Evolutionary conservation across 2,797 vertebrate genomes (phyloP).

Genomic region (Setipinna tenuifilis): DNA sequence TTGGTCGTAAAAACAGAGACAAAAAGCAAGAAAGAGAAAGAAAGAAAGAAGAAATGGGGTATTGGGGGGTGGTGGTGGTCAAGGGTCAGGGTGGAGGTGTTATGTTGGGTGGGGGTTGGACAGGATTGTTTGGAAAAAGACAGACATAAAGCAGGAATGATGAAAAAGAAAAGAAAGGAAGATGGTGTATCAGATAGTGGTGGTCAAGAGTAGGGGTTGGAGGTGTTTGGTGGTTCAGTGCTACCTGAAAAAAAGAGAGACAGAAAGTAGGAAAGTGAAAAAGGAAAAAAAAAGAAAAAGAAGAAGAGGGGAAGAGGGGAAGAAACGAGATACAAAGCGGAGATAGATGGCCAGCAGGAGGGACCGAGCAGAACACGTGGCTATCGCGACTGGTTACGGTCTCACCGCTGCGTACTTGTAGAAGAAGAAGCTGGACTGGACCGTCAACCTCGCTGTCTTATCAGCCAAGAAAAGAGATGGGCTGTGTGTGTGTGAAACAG

Average conservation of each 20-base stretch:
- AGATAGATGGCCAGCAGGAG: slow-evolving; percentile 18
- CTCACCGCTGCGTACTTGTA: not conserved
- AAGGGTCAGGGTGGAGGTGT: no score
- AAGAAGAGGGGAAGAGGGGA: no score
- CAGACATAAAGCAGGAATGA: no score
- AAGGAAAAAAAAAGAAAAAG: not conserved
- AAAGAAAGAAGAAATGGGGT: not conserved
- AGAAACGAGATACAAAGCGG: not conserved
- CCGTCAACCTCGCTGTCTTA: slow-evolving; percentile 26
- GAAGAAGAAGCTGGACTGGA: slow-evolving; percentile 29
- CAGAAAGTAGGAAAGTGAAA: slow-evolving; percentile 5
- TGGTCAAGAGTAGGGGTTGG: no score
- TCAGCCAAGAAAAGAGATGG: slow-evolving; percentile 28
- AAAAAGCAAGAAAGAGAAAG: slow-evolving; percentile 7
- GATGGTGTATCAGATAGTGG: no score
- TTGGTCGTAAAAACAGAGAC: no score
- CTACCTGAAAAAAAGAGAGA: no score
- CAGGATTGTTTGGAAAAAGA: no score
- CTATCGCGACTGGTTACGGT: not conserved
- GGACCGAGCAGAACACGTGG: slow-evolving; percentile 24
- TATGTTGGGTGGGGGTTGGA: no score
- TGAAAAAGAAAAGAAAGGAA: no score
- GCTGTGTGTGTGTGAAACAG: not conserved
- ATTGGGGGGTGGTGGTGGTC: no score
- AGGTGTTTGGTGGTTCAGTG: no score